Conservation (phyloP, 2,797 vertebrate species). For the Lagocephalus sceleratus region DNA sequence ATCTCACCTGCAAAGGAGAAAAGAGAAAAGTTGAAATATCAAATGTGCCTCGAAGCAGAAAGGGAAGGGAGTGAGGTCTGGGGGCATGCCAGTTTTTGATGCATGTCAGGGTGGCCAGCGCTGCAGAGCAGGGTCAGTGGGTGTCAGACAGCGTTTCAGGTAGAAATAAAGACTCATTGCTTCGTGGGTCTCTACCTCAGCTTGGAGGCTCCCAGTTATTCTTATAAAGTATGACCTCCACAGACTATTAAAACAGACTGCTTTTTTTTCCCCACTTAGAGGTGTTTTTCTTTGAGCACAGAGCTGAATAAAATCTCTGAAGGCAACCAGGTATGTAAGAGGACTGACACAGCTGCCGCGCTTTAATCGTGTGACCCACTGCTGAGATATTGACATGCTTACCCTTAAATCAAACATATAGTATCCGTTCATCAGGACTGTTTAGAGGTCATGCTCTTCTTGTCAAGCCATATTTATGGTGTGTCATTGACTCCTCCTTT, state of each 20-base stretch:
- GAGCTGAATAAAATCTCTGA: constrained; percentile 63
- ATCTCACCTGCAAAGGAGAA: constrained; percentile 44
- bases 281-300: constrained; percentile 17
- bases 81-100: constrained; percentile 43
- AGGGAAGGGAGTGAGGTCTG: not conserved
- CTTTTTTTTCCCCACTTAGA: constrained; percentile 52
- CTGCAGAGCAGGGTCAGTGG: constrained; percentile 56
- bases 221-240: constrained; percentile 73
- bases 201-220: constrained; percentile 61
- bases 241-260: constrained; percentile 64
- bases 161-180: constrained; percentile 70
- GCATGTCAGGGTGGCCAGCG: constrained; percentile 49
- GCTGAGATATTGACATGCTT: constrained; percentile 61
- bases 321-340: constrained; percentile 54
- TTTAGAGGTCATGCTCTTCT: constrained; percentile 62
- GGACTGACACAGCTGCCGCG: constrained; percentile 53
- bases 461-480: constrained; percentile 13
- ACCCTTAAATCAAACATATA: constrained; percentile 59
- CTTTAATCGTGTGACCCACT: constrained; percentile 49
- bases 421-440: constrained; percentile 49
- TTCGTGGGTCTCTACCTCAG: constrained; percentile 54
- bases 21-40: constrained; percentile 41
- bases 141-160: constrained; percentile 54
- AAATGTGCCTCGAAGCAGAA: constrained; percentile 29
- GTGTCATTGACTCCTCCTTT: constrained; percentile 28